These are phyloP conservation scores for Stenchaetothrips biformis DNA, from an alignment of 2,888 invertebrate species.

Conservation along the genomic window DNA sequence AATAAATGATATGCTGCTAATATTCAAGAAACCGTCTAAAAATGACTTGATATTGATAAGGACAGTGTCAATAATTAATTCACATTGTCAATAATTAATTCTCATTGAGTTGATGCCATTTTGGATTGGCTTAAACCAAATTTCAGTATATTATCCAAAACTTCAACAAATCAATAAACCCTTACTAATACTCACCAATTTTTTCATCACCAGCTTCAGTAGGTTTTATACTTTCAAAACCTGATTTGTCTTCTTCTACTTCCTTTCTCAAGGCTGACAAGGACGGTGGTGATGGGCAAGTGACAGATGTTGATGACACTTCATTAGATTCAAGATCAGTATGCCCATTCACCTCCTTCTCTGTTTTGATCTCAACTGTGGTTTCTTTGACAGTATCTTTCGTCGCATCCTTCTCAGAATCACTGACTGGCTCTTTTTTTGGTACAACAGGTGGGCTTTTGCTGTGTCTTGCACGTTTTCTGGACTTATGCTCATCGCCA, in stretches of 20 bases:
- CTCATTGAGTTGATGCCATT: too few species aligned
- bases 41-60: too few species aligned
- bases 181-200: not conserved
- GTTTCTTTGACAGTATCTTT: conserved; percentile 44
- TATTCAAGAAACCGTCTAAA: too few species aligned
- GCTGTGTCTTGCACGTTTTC: conserved; percentile 2
- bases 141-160: too few species aligned
- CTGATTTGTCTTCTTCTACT: not conserved
- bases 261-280: not conserved
- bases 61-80: too few species aligned
- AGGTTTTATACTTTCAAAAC: conserved; percentile 5
- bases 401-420: conserved; percentile 35
- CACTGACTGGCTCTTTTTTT: conserved; percentile 26
- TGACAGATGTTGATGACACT: conserved; percentile 28
- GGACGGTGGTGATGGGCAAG: conserved; percentile 36
- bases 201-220: conserved; percentile 14
- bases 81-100: too few species aligned
- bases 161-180: too few species aligned
- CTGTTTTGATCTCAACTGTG: conserved; percentile 35
- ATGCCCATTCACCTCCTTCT: conserved; percentile 35
- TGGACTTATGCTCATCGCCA: not conserved
- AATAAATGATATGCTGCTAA: too few species aligned
- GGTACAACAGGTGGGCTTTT: not conserved
- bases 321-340: conserved; percentile 33
- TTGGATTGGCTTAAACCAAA: too few species aligned